Conservation (phyloP, 2,113 vertebrate species). For the Pampusana beccarii region DNA sequence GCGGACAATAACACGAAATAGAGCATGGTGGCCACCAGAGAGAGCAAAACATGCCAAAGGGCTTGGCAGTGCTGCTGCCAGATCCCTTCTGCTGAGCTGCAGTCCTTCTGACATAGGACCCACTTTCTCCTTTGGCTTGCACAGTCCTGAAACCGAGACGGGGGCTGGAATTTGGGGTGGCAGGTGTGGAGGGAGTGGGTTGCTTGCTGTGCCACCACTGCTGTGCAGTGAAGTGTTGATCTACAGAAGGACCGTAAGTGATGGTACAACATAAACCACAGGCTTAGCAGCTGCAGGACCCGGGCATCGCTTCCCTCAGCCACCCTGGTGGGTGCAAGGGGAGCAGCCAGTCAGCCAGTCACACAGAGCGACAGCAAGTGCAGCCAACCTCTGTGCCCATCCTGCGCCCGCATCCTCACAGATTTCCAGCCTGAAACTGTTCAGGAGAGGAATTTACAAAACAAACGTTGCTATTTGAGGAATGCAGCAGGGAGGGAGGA, state of each 20-base stretch:
- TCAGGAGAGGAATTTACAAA: constrained; percentile 18
- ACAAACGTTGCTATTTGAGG: constrained; percentile 12
- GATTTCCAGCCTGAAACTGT: neutral
- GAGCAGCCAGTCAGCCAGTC: neutral
- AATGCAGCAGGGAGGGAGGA: constrained; percentile 10
- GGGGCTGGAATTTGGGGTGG: neutral
- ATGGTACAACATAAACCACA: neutral
- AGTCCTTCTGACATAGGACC: neutral
- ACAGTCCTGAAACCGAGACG: neutral
- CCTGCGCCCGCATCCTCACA: neutral
- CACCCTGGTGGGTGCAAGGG: fast-evolving
- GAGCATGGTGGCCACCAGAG: neutral
- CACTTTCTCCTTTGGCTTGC: neutral
- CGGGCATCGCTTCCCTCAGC: neutral
- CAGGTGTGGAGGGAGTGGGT: neutral
- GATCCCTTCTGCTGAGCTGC: neutral
- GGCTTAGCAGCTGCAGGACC: neutral
- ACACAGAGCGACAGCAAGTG: neutral
- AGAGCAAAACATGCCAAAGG: neutral
- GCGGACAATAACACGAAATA: neutral
- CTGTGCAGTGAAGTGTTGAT: neutral
- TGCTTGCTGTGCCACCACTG: neutral
- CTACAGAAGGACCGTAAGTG: neutral
- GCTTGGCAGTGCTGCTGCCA: neutral
- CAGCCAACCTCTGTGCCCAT: neutral